Evolutionary conservation across 1,140 invertebrate species (phyloP).

Genomic region (Bilobella aurantiaca): DNA sequence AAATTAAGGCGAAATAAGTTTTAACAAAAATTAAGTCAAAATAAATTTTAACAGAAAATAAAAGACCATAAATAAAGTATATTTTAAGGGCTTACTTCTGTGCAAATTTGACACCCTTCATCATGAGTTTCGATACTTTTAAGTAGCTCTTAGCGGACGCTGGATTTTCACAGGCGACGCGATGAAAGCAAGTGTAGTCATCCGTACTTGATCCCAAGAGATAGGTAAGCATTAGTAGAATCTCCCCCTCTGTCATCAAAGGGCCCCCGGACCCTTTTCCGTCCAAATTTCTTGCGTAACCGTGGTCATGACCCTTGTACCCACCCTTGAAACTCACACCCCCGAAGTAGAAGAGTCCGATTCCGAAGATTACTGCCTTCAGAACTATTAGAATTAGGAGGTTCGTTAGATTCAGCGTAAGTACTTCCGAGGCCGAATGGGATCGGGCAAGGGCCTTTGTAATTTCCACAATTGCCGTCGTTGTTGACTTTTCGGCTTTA

Average conservation of each 20-base stretch:
- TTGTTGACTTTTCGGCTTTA: slow-evolving; percentile 16
- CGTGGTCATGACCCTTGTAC: slow-evolving; percentile 11
- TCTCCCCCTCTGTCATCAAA: slow-evolving; percentile 53
- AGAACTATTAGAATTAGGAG: slow-evolving; percentile 64
- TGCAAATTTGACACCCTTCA: slow-evolving; percentile 57
- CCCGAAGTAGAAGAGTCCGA: slow-evolving; percentile 45
- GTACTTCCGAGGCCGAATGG: slow-evolving; percentile 48
- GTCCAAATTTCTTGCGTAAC: slow-evolving; percentile 17
- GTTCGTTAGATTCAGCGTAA: slow-evolving; percentile 72
- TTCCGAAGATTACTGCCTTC: slow-evolving; percentile 67
- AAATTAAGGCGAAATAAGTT: too few relatives aligned
- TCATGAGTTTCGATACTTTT: slow-evolving; percentile 58
- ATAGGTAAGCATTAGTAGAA: slow-evolving; percentile 56
- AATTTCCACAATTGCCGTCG: slow-evolving; percentile 31
- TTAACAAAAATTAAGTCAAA: too few relatives aligned
- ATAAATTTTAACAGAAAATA: too few relatives aligned
- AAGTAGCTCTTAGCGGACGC: slow-evolving; percentile 59
- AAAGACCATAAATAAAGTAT: too few relatives aligned
- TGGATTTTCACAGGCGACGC: slow-evolving; percentile 62
- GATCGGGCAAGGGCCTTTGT: slow-evolving; percentile 35
- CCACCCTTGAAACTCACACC: slow-evolving; percentile 34
- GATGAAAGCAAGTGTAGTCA: slow-evolving; percentile 58
- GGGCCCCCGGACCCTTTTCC: slow-evolving; percentile 16
- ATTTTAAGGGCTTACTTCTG: slow-evolving; percentile 49
- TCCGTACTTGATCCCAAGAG: slow-evolving; percentile 53